phyloP scores from a whole-genome alignment of 2,113 vertebrate species.

The Silurus asotus region DNA sequence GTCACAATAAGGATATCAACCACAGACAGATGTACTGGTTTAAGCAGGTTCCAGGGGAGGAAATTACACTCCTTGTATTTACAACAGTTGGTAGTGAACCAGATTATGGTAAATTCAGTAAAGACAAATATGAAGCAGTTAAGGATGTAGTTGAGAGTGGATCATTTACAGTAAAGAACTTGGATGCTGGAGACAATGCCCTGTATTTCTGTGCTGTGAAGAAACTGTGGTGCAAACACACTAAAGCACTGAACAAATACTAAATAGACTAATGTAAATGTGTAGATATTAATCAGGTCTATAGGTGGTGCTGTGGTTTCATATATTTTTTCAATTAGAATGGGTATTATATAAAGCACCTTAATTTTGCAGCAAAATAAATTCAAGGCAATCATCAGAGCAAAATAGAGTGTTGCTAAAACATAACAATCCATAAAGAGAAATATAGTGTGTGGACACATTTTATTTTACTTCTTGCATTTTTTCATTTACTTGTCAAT shows the following conservation, averaged over 20 bases:
- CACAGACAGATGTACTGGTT: slow-evolving; percentile 49
- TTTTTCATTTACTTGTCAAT: no score
- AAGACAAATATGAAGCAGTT: slow-evolving; percentile 12
- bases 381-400: no score
- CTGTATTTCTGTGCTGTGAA: slow-evolving; percentile 48
- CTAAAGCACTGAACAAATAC: slow-evolving; percentile 14
- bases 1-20: slow-evolving; percentile 2
- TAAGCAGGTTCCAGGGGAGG: slow-evolving; percentile 21
- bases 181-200: slow-evolving; percentile 33
- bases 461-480: no score
- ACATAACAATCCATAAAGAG: no score
- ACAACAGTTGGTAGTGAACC: background rate
- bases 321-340: background rate
- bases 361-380: background rate
- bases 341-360: background rate
- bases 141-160: slow-evolving; percentile 23
- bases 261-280: background rate
- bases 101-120: slow-evolving; percentile 25
- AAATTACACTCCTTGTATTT: slow-evolving; percentile 13
- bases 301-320: slow-evolving; percentile 6
- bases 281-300: background rate
- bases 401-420: no score
- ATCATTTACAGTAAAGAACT: slow-evolving; percentile 34
- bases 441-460: no score
- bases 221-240: slow-evolving; percentile 14